A percentile compares a stretch with the other conserved stretches of the same genome.
phyloP scores from a whole-genome alignment of 2,888 invertebrate genomes.

The Torymus tubicola region DNA sequence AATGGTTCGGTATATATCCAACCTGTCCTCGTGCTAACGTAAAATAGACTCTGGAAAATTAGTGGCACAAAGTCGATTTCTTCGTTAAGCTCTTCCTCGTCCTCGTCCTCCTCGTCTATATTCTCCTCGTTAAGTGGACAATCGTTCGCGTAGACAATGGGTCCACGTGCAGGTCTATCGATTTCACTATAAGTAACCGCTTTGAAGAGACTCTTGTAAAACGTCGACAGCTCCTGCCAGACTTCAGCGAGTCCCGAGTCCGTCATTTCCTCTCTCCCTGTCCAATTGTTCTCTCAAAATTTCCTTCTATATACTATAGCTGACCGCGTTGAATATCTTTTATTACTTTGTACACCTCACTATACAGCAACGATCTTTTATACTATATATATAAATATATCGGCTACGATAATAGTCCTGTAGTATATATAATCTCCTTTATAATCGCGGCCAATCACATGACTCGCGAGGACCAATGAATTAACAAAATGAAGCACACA shows the following conservation, averaged over 20 bases:
- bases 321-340: too few relatives aligned
- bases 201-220: constrained; percentile 74
- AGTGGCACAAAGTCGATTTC: constrained; percentile 79
- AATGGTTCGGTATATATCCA: not conserved
- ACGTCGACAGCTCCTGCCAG: constrained; percentile 72
- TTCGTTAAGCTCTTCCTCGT: constrained; percentile 56
- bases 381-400: too few relatives aligned
- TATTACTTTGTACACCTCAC: too few relatives aligned
- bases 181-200: constrained; percentile 82
- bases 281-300: constrained; percentile 37
- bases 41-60: constrained; percentile 81
- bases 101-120: constrained; percentile 15
- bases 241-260: constrained; percentile 39
- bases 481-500: not conserved
- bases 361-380: too few relatives aligned
- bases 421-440: too few relatives aligned
- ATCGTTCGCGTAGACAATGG: constrained; percentile 76
- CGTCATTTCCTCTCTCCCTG: constrained; percentile 62
- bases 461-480: constrained; percentile 15
- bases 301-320: too few relatives aligned
- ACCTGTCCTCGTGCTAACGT: constrained; percentile 84
- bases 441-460: constrained; percentile 5
- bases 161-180: constrained; percentile 79
- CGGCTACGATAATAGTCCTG: too few relatives aligned
- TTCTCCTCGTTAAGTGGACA: not conserved